A percentile compares a stretch with the other conserved stretches of the same genome.
Conservation (phyloP, 2,888 invertebrate genomes). For the Rhabditoides inermis region DNA sequence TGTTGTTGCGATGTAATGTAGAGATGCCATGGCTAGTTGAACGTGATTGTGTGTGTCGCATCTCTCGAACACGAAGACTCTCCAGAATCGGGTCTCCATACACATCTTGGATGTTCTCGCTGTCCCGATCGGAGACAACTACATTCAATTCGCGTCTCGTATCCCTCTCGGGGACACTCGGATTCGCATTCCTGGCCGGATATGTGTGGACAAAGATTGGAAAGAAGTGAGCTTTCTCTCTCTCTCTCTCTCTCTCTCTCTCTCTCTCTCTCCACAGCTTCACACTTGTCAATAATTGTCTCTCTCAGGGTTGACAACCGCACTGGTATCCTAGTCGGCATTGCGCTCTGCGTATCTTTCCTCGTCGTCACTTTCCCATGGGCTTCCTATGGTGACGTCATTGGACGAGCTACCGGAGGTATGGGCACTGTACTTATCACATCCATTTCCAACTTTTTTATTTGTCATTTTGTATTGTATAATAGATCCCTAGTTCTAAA, state of each 20-base stretch:
- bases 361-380: constrained; percentile 12
- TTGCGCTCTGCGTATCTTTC: constrained; percentile 12
- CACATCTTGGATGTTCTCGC: constrained; percentile 8
- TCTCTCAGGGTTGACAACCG: constrained; percentile 14
- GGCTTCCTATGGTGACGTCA: constrained; percentile 5
- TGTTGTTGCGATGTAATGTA: too few species aligned
- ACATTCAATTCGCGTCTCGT: constrained; percentile 8
- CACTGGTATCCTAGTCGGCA: constrained; percentile 10
- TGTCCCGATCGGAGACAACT: constrained; percentile 1
- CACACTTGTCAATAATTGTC: too few species aligned
- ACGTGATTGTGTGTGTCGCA: too few species aligned
- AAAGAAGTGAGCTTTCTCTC: constrained; percentile 12
- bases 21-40: too few species aligned
- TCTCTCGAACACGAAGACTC: too few species aligned
- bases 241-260: too few species aligned
- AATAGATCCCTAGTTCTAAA: too few species aligned
- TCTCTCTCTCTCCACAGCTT: too few species aligned
- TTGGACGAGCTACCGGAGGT: neutral
- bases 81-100: constrained; percentile 11
- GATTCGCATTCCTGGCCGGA: constrained; percentile 13
- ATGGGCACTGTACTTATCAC: neutral
- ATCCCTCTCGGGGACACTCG: constrained; percentile 9
- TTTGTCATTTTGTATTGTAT: too few species aligned
- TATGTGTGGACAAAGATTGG: constrained; percentile 16
- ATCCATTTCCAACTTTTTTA: neutral